A percentile compares a stretch with the other conserved stretches of the same genome.
These are phyloP conservation scores for Melanotaenia parkinsoni DNA, from an alignment of 2,797 vertebrate species.

Conservation along the genomic window DNA sequence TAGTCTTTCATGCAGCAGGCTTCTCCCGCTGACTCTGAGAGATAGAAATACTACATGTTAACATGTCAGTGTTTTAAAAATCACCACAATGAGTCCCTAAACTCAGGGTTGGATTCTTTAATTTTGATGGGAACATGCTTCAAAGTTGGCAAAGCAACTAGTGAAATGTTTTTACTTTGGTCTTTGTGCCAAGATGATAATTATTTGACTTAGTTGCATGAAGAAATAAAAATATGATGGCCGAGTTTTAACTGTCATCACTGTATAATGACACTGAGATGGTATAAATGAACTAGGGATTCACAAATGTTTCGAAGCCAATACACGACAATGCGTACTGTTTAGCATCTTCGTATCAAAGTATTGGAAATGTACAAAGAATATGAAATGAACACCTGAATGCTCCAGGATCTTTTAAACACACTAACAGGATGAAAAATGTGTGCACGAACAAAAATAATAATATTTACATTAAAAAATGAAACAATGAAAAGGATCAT, in stretches of 20 bases:
- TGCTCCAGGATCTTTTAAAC: neutral
- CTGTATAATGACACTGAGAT: neutral
- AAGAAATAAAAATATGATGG: conserved; percentile 23
- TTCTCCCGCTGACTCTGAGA: conserved; percentile 81
- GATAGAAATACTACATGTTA: conserved; percentile 32
- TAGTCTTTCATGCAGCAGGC: conserved; percentile 73
- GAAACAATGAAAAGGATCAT: conserved; percentile 10
- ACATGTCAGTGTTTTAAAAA: neutral
- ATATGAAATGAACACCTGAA: neutral
- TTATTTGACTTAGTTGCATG: conserved; percentile 24
- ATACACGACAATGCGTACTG: neutral
- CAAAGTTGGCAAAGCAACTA: neutral
- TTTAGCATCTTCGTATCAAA: neutral
- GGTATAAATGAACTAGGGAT: neutral
- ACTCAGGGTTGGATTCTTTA: conserved; percentile 5
- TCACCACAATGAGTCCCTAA: neutral
- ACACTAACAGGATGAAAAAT: conserved; percentile 14
- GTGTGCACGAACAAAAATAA: conserved; percentile 19
- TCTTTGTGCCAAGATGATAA: conserved; percentile 2
- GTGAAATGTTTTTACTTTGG: conserved; percentile 14
- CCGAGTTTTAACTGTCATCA: conserved; percentile 6
- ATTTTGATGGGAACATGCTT: conserved; percentile 31
- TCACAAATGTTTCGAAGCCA: neutral
- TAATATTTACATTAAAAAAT: neutral
- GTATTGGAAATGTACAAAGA: neutral